Percentiles rank a stretch among this genome's conserved stretches.
These are phyloP conservation scores for Andricus quercusramuli DNA, from an alignment of 2,888 invertebrate genomes.

Conservation along the genomic window DNA sequence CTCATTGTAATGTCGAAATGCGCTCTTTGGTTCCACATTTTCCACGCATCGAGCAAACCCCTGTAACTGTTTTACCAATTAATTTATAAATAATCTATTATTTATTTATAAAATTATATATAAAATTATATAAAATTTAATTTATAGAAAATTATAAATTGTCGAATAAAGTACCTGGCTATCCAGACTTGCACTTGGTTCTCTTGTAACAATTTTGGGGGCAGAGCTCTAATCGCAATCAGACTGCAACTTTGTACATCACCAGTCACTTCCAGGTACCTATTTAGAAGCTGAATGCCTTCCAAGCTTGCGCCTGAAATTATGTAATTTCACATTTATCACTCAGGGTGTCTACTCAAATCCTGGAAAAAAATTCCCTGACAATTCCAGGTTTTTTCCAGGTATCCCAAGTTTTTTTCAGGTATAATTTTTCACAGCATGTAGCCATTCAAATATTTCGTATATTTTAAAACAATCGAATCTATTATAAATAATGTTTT, in stretches of 20 bases:
- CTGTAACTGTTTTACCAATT: constrained; percentile 84
- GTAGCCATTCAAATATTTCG: no score
- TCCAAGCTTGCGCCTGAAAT: constrained; percentile 84
- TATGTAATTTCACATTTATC: neutral
- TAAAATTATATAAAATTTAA: no score
- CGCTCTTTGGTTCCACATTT: constrained; percentile 93
- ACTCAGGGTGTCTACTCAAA: no score
- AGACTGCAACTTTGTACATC: constrained; percentile 96
- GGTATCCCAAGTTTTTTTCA: no score
- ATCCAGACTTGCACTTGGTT: constrained; percentile 85
- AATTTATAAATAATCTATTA: constrained; percentile 10
- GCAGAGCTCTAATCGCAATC: constrained; percentile 88
- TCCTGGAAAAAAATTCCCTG: fast-evolving
- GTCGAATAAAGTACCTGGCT: constrained; percentile 79
- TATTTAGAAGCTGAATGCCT: constrained; percentile 90
- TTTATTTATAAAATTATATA: neutral
- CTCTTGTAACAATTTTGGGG: constrained; percentile 84
- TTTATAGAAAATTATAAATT: neutral
- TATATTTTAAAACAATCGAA: no score
- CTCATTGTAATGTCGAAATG: constrained; percentile 91
- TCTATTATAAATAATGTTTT: no score
- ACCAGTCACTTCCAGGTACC: constrained; percentile 91
- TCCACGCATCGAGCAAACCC: constrained; percentile 92
- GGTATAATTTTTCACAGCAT: no score
- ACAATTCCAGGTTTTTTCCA: no score